Conservation (phyloP, 2,888 invertebrate genomes). For the Seladonia tumulorum region DNA sequence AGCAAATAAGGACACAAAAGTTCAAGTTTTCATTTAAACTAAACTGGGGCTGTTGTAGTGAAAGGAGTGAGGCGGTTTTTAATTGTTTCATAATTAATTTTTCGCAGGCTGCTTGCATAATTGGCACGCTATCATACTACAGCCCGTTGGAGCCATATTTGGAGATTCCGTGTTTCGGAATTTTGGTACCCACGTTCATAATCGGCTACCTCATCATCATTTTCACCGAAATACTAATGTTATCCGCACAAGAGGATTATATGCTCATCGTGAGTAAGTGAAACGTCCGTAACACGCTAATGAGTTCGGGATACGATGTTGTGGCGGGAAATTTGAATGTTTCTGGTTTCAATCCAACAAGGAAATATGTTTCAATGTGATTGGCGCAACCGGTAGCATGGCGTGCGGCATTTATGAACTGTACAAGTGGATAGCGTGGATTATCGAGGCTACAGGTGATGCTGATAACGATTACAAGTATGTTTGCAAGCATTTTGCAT, state of each 20-base stretch:
- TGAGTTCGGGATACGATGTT: neutral
- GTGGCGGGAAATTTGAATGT: neutral
- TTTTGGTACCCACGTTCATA: conserved; percentile 72
- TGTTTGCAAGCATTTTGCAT: neutral
- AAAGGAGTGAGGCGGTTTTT: neutral
- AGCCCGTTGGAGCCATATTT: conserved; percentile 62
- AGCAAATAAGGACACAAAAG: neutral
- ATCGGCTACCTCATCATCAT: conserved; percentile 75
- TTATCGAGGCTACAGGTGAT: conserved; percentile 24
- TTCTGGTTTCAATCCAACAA: conserved; percentile 31
- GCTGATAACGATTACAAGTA: conserved; percentile 58
- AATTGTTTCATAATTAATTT: neutral
- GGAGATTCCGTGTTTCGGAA: conserved; percentile 60
- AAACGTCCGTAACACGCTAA: neutral
- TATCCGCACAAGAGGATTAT: conserved; percentile 46
- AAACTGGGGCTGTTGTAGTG: neutral
- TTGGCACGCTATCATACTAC: conserved; percentile 64
- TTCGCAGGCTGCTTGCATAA: conserved; percentile 70
- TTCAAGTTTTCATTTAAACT: neutral
- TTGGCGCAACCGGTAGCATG: conserved; percentile 63
- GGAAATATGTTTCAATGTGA: conserved; percentile 69
- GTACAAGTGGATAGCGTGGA: conserved; percentile 67
- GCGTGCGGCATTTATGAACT: conserved; percentile 67
- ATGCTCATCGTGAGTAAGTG: conserved; percentile 66
- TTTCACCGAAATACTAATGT: conserved; percentile 61